Base-by-base conservation (phyloP, 37 sponge, comb jelly and placozoan species). In the Halisarca cf. caerulea region DNA sequence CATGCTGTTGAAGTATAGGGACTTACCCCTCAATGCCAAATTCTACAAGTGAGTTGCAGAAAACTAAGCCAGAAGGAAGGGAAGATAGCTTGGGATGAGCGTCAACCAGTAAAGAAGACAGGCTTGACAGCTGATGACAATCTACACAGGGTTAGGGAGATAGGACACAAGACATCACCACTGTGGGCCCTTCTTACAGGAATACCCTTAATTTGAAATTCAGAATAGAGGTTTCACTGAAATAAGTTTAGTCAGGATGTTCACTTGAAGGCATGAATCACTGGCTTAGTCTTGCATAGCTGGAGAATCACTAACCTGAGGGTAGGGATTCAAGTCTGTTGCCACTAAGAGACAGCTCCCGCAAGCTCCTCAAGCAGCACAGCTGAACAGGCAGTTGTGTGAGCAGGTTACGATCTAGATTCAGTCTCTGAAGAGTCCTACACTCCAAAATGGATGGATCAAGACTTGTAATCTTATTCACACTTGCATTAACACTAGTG, bases 261-360 rank as follows among this genome's bases (percentile, higher is more conserved):
- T n/a, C n/a, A n/a, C n/a, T n/a, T n/a, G n/a, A n/a, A n/a, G n/a
- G n/a, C n/a, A n/a, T n/a, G n/a, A n/a, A n/a, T n/a, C n/a, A n/a
- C n/a, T n/a, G n/a, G n/a, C n/a, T n/a, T n/a, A n/a, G n/a, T n/a
- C n/a, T n/a, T n/a, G n/a, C n/a, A n/a, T n/a, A n/a, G n/a, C n/a
- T n/a, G n/a, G n/a, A n/a, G n/a, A n/a, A n/a, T 47, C 77, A 74
- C 77, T 36, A 11, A 74, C 43, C 44, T 17, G 14, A 42, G 27
- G 86, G 86, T 44, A 86, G 64, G 2, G 58, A 33, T 44, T 38
- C 33, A 2, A 86, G 69, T 7, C 14, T 43, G 69, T 86, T 86
- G 15, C 86, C 86, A 43, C 72, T 78, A 20, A 86, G 24, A 32
- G 86, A 86, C 33, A 86, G 68, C 17, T 79, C 43, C 17, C 20